Base-by-base conservation (phyloP, 2,797 vertebrate genomes). In the Gephyroberyx darwinii region DNA sequence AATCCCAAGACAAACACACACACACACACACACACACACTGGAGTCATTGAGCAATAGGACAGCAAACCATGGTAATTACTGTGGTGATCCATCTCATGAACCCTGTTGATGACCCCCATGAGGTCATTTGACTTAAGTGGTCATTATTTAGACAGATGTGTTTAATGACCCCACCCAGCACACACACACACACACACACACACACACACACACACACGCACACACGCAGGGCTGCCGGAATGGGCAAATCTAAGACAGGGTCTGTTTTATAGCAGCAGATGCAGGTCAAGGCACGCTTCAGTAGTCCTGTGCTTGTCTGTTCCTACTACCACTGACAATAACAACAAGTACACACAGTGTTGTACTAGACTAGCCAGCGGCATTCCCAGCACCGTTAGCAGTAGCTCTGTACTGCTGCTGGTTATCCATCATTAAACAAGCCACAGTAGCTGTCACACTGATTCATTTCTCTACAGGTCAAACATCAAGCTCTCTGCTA, bases 91-190 rank as follows among this genome's bases (percentile, higher is more conserved):
- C 13, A 67, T 20, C 16, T 47, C 65, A 73, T 80, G 47, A 84
- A 65, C 50, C 43, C 56, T 20, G 20, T 17, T 71, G 35, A 83
- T 66, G 80, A 81, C 55, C 78, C 78, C 69, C 69, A 64, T 58
- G 67, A 81, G 71, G 59, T 77, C 37, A 59, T 81, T 87, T 77
- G 48, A 77, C 64, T 77, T 69, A 80, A 73, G 81, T 66, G 68
- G 80, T 77, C 75, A 62, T 84, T 74, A 79, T 79, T 58, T 54
- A 26, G n/a, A 61, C 60, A 71, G 69, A 61, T 26, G 22, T 51
- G 35, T 47, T 71, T 64, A 64, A 63, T 57, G 71, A 63, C 30
- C 17, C 50, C 51, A 57, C 20, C 26, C 26, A 50, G 47, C 35
- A 19, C 50, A 55, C 58, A 41, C 17, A 45, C 30, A 41, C 20